These are phyloP conservation scores for Nettapus auritus DNA, from an alignment of 2,113 vertebrate genomes.

Conservation along the genomic window DNA sequence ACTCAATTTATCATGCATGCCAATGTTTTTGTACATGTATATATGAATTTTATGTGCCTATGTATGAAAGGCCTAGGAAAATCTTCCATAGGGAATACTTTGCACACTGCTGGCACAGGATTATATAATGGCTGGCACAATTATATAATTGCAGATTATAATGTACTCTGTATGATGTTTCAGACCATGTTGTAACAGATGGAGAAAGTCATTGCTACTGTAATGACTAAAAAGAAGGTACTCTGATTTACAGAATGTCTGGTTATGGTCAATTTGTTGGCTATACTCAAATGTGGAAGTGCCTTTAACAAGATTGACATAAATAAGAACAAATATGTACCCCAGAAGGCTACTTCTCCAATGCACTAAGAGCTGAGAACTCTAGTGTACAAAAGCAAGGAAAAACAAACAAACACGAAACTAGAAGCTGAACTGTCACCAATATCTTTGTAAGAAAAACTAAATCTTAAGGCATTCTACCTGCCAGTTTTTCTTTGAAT, in stretches of 20 bases:
- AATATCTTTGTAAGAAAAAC: background rate
- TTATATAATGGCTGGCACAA: background rate
- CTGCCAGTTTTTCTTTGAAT: background rate
- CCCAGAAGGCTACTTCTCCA: background rate
- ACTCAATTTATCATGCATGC: background rate
- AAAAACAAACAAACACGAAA: background rate
- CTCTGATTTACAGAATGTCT: background rate
- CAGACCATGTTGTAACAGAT: background rate
- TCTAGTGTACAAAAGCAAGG: background rate
- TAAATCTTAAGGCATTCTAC: background rate
- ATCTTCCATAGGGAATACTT: background rate
- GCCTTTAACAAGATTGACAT: background rate
- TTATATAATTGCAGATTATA: background rate
- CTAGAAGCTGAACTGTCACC: background rate
- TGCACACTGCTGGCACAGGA: background rate
- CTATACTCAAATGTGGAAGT: background rate
- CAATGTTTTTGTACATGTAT: background rate
- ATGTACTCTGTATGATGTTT: background rate
- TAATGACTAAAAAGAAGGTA: background rate
- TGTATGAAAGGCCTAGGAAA: background rate
- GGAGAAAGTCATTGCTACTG: background rate
- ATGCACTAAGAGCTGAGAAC: background rate
- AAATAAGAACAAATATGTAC: background rate
- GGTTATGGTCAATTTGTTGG: background rate
- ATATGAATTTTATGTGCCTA: background rate